Conservation (phyloP, 2,797 vertebrate genomes). For the Champsocephalus esox region DNA sequence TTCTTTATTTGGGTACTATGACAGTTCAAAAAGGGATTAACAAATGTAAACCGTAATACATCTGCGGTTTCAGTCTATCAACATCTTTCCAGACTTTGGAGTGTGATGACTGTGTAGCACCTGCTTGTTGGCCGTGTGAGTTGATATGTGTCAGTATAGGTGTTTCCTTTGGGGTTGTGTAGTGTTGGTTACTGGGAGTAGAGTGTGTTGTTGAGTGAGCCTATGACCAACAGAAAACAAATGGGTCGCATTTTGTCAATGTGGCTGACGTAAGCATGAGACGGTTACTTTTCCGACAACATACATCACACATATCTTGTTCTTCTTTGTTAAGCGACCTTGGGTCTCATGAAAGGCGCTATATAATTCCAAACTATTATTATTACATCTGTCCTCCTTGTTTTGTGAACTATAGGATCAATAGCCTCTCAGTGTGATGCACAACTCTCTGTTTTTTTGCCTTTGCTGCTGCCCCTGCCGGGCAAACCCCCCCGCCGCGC, state of each 20-base stretch:
- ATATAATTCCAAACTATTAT: no score
- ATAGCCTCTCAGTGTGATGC: background rate
- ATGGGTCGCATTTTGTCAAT: slow-evolving; percentile 34
- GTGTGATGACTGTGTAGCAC: background rate
- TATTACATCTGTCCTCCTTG: no score
- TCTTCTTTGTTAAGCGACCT: no score
- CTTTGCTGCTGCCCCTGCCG: slow-evolving; percentile 39
- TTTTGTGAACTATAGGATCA: background rate
- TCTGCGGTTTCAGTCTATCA: background rate
- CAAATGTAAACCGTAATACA: slow-evolving; percentile 7
- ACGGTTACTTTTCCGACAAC: slow-evolving; percentile 18
- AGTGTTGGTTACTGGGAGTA: slow-evolving; percentile 24
- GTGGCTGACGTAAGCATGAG: slow-evolving; percentile 17
- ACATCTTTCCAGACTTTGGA: slow-evolving; percentile 4
- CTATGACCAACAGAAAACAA: slow-evolving; percentile 45
- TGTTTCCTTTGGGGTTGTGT: slow-evolving; percentile 41
- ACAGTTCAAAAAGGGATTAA: slow-evolving; percentile 25
- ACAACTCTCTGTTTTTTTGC: slow-evolving; percentile 23
- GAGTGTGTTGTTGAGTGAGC: slow-evolving; percentile 44
- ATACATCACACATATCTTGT: background rate
- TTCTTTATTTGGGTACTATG: slow-evolving; percentile 38
- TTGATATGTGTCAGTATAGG: slow-evolving; percentile 17
- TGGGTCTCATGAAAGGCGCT: no score
- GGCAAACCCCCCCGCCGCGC: slow-evolving; percentile 61
- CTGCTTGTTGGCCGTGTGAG: slow-evolving; percentile 19